Conservation (phyloP, 2,888 invertebrate genomes). For the Pinctada fucata region DNA sequence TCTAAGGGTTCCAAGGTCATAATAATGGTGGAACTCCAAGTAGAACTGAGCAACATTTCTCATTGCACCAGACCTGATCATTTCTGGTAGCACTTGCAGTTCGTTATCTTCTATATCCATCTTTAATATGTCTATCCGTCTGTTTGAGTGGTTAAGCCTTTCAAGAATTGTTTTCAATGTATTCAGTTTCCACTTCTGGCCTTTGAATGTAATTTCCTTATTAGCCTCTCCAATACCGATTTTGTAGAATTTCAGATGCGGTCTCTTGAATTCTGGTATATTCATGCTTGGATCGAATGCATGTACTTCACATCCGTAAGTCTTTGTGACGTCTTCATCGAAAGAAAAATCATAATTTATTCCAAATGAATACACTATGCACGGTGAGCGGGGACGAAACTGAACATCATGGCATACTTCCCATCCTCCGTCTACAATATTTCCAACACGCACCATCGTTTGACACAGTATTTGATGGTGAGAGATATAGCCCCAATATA, state of each 20-base stretch:
- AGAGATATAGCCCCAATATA: neutral
- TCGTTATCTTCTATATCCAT: slow-evolving; percentile 11
- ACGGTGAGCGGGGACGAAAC: slow-evolving; percentile 6
- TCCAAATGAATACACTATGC: slow-evolving; percentile 18
- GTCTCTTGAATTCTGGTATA: neutral
- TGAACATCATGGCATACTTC: slow-evolving; percentile 19
- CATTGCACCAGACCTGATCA: slow-evolving; percentile 2
- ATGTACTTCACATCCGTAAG: slow-evolving; percentile 17
- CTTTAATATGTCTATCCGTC: slow-evolving; percentile 9
- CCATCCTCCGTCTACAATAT: slow-evolving; percentile 19
- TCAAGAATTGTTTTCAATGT: slow-evolving; percentile 11
- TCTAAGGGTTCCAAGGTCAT: slow-evolving; percentile 3
- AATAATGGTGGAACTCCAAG: slow-evolving; percentile 5
- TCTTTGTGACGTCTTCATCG: slow-evolving; percentile 18
- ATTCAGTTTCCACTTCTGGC: slow-evolving; percentile 13
- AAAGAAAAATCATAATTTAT: neutral
- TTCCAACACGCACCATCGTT: slow-evolving; percentile 7
- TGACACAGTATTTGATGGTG: slow-evolving; percentile 3
- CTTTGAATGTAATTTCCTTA: neutral
- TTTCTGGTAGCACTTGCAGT: slow-evolving; percentile 4
- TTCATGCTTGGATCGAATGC: slow-evolving; percentile 8
- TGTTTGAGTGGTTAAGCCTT: neutral
- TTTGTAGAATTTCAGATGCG: slow-evolving; percentile 15
- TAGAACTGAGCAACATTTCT: slow-evolving; percentile 6
- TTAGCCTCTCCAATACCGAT: neutral